Conservation (phyloP, 2,113 vertebrate genomes). For the Sapajus apella region DNA sequence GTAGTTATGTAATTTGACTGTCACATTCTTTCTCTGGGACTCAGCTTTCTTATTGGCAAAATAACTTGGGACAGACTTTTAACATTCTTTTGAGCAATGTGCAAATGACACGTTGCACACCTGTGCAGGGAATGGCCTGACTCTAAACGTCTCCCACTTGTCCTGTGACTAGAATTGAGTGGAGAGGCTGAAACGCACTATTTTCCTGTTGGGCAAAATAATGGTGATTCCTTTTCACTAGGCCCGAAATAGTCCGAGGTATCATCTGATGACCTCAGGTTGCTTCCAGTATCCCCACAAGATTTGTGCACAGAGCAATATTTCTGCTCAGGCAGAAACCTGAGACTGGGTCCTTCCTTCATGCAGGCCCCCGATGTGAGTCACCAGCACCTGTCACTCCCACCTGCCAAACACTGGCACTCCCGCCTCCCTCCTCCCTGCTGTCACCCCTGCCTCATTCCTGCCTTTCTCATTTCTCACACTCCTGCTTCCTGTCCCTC, state of each 20-base stretch:
- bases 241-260: not conserved
- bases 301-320: not conserved
- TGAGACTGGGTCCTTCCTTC: not conserved
- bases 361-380: not conserved
- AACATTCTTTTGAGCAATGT: not conserved
- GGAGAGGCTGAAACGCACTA: not conserved
- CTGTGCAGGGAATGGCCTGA: not conserved
- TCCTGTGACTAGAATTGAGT: not conserved
- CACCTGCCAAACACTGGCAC: not conserved
- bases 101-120: not conserved
- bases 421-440: not conserved
- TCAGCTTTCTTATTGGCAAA: not conserved
- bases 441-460: not conserved
- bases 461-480: slow-evolving; percentile 33
- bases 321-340: not conserved
- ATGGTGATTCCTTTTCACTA: not conserved
- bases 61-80: not conserved
- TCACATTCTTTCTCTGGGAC: not conserved
- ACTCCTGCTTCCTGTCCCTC: not conserved
- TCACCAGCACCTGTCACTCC: not conserved
- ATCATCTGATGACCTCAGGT: not conserved
- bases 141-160: not conserved
- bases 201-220: not conserved
- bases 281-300: not conserved
- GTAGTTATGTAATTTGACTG: too few species aligned